These are phyloP conservation scores for Eolophus roseicapilla DNA, from an alignment of 2,113 vertebrate species.

Conservation along the genomic window DNA sequence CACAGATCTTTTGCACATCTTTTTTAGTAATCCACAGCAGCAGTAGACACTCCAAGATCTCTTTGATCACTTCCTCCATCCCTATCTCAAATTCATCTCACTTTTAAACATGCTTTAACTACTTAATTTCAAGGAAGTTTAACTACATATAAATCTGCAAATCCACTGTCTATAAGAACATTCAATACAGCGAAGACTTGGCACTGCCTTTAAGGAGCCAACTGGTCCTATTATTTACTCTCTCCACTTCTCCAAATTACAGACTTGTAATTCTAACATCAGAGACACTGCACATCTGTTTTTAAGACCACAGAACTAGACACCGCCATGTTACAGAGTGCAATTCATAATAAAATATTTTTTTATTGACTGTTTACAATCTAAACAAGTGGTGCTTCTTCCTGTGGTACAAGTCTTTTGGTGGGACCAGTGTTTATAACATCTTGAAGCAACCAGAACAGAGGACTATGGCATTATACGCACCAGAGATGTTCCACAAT, in stretches of 20 bases:
- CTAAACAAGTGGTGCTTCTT: background rate
- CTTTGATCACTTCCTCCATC: background rate
- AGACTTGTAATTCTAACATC: background rate
- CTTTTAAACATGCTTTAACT: background rate
- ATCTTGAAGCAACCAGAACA: background rate
- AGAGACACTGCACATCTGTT: background rate
- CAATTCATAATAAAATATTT: background rate
- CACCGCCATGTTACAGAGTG: background rate
- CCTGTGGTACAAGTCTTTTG: background rate
- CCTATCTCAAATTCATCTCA: background rate
- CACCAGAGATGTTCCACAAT: background rate
- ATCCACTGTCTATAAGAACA: background rate
- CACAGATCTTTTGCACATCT: background rate
- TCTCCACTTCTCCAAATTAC: background rate
- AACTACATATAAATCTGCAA: background rate
- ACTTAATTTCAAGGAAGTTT: background rate
- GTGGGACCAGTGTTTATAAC: fast-evolving
- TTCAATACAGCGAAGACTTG: background rate
- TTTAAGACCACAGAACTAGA: background rate
- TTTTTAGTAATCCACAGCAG: background rate
- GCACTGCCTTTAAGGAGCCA: background rate
- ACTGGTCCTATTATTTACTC: background rate
- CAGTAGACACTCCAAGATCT: background rate
- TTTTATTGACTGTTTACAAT: background rate
- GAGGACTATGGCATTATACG: background rate